These are phyloP conservation scores for Drosophila neoperkinsi DNA, from an alignment of 2,888 invertebrate genomes.

Conservation along the genomic window DNA sequence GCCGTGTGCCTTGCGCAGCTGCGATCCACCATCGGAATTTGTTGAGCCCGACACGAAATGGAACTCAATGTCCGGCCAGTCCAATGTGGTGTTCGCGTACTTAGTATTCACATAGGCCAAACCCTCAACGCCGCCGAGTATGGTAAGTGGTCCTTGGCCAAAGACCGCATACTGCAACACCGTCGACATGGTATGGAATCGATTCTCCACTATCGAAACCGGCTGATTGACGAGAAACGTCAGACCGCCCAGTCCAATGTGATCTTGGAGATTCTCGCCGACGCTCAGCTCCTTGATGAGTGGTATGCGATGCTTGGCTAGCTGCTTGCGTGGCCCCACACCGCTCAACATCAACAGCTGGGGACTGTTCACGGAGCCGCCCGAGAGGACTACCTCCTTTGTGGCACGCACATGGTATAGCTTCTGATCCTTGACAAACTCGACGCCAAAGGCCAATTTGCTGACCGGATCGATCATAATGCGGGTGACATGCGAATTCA, in stretches of 20 bases:
- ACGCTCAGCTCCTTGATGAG: constrained; percentile 93
- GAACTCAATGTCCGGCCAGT: constrained; percentile 95
- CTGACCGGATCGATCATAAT: constrained; percentile 90
- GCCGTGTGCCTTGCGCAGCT: constrained; percentile 92
- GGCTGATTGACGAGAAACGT: constrained; percentile 92
- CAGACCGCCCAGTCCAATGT: constrained; percentile 93
- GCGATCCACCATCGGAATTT: constrained; percentile 93
- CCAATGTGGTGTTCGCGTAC: constrained; percentile 91
- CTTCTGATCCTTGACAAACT: constrained; percentile 91
- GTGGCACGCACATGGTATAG: constrained; percentile 90
- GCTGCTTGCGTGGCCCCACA: constrained; percentile 90
- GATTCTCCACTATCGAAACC: constrained; percentile 91
- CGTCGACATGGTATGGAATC: constrained; percentile 92
- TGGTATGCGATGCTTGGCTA: constrained; percentile 91
- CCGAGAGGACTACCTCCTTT: constrained; percentile 95
- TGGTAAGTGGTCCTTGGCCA: constrained; percentile 93
- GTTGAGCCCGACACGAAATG: constrained; percentile 95
- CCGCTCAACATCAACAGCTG: constrained; percentile 97
- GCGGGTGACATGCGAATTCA: constrained; percentile 92
- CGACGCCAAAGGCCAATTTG: constrained; percentile 93
- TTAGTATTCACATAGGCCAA: constrained; percentile 96
- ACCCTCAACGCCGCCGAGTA: constrained; percentile 95
- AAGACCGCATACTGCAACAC: constrained; percentile 93
- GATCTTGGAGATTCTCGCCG: constrained; percentile 95
- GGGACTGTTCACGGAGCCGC: constrained; percentile 96